Evolutionary conservation across 2,797 vertebrate genomes (phyloP), one percentile per base, ranked within the genome.

Genomic region (Zenarchopterus dispar): DNA sequence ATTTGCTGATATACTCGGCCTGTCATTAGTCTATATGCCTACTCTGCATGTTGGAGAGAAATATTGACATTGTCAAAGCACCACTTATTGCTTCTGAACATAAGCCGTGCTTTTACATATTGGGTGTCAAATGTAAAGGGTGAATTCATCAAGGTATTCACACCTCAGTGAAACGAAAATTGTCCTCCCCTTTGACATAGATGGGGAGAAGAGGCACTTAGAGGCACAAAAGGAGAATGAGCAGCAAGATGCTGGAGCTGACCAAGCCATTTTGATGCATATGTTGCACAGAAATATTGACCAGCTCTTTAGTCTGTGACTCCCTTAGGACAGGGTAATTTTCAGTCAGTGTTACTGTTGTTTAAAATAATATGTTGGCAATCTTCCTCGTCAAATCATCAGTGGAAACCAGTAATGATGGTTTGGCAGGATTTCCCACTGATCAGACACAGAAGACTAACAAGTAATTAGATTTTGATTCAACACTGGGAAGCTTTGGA

Each of bases 301-400:
- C 91, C 81, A 90, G 89, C 88, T 93, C 90, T 90, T 93, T 92
- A 92, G 92, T 85, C 86, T 88, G 84, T 68, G 81, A 81, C 85
- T 93, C 91, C 88, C 92, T 70, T 64, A 67, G 88, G 92, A 83
- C 83, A 52, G 75, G 85, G 91, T 89, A 91, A 93, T 93, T 90
- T 91, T 92, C 87, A 89, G 82, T 89, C 86, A 88, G 83, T 90
- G 91, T 92, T 93, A 92, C 90, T 89, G 87, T 91, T 91, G 91
- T 93, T 92, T 91, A 88, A 88, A 91, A 83, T 87, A 89, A 91
- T 81, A 67, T 90, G 89, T 90, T 90, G 86, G 85, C 89, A 80
- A 83, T 77, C 71, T 78, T 83, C 69, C 78, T 73, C 79, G 75
- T 87, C 75, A 90, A 91, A 90, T 91, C 86, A 85, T 67, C 71